phyloP scores from a whole-genome alignment of 2,797 vertebrate genomes.

The Catharus ustulatus region DNA sequence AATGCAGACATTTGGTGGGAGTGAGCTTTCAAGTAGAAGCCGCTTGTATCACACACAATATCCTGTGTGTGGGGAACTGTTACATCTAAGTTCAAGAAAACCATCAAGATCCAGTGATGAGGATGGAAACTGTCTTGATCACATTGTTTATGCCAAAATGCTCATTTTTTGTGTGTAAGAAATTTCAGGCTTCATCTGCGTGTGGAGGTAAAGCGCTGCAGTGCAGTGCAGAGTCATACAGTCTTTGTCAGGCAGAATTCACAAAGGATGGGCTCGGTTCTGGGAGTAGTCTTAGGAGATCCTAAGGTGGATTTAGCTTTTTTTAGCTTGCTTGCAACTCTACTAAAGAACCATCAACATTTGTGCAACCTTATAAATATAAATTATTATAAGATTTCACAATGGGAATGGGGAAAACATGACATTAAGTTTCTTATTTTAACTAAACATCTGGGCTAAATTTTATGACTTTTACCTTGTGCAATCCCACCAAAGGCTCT shows the following conservation, averaged over 20 bases:
- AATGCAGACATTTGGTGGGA: constrained; percentile 61
- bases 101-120: constrained; percentile 60
- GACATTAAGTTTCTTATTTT: background rate
- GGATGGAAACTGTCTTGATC: constrained; percentile 69
- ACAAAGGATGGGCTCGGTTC: background rate
- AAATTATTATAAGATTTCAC: background rate
- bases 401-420: background rate
- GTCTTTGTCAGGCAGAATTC: background rate
- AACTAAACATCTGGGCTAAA: constrained; percentile 2
- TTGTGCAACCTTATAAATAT: background rate
- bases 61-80: constrained; percentile 68
- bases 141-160: constrained; percentile 69
- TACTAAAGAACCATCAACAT: background rate
- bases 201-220: constrained; percentile 23
- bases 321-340: background rate
- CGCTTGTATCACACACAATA: constrained; percentile 49
- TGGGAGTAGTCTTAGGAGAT: background rate
- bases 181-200: constrained; percentile 21
- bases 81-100: constrained; percentile 68
- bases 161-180: constrained; percentile 54
- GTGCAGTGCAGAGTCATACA: background rate
- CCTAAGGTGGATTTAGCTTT: background rate
- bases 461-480: constrained; percentile 25
- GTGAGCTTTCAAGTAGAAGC: constrained; percentile 49
- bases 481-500: background rate